Evolutionary conservation across 2,797 vertebrate species (phyloP).

Genomic region (Sebastes elongatus): DNA sequence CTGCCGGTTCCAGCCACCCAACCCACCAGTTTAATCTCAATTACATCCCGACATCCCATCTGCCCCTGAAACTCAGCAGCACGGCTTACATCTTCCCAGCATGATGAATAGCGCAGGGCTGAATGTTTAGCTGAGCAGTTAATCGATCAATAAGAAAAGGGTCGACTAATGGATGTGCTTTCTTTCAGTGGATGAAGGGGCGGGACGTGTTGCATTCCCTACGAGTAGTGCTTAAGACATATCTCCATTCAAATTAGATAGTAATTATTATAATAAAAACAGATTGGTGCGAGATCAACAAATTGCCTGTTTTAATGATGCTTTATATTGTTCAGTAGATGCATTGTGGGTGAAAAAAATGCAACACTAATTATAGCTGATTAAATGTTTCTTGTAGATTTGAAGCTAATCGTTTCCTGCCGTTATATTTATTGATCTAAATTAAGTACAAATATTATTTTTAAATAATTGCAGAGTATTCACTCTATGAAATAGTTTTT

Average conservation of each 20-base stretch:
- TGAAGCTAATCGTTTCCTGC: not conserved
- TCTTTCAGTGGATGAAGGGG: slow-evolving; percentile 67
- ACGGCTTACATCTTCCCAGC: slow-evolving; percentile 61
- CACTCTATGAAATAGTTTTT: not conserved
- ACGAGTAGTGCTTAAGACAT: slow-evolving; percentile 21
- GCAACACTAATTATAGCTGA: not conserved
- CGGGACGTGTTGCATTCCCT: slow-evolving; percentile 31
- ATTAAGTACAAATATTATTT: not conserved
- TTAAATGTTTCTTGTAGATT: not conserved
- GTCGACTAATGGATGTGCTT: slow-evolving; percentile 76
- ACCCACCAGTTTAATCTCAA: slow-evolving; percentile 76
- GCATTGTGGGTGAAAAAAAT: not conserved
- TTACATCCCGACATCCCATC: slow-evolving; percentile 67
- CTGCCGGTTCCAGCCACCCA: slow-evolving; percentile 51
- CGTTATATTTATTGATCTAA: not conserved
- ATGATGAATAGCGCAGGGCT: slow-evolving; percentile 75
- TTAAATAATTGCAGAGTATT: not conserved
- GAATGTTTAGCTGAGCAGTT: slow-evolving; percentile 77
- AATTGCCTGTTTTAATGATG: not conserved
- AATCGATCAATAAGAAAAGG: slow-evolving; percentile 79
- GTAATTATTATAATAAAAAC: not conserved
- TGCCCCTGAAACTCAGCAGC: slow-evolving; percentile 69
- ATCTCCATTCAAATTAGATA: slow-evolving; percentile 21
- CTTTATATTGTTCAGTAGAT: not conserved
- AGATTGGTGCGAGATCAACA: not conserved